Evolutionary conservation across 2,113 vertebrate genomes (phyloP).

Genomic region (Vulpes lagopus): DNA sequence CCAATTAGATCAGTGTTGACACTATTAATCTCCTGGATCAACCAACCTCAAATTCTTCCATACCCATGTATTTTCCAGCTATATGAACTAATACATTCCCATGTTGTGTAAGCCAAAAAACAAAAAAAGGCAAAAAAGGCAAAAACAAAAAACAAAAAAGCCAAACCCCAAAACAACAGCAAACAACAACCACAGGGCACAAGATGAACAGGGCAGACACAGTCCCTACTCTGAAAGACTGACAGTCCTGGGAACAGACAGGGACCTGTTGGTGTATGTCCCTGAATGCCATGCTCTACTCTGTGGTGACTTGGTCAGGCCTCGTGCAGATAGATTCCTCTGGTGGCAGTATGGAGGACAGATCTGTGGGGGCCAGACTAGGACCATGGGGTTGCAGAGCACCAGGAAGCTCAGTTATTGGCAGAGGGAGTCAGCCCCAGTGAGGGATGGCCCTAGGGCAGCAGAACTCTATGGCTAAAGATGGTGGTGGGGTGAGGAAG

Average conservation of each 20-base stretch:
- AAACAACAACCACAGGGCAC: background rate
- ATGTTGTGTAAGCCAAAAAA: background rate
- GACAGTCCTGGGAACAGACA: background rate
- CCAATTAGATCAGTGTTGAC: background rate
- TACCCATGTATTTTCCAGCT: background rate
- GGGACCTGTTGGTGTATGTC: background rate
- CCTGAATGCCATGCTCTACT: background rate
- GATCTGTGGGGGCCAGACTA: background rate
- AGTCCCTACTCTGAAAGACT: background rate
- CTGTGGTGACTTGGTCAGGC: background rate
- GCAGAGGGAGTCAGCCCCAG: background rate
- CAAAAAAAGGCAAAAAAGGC: background rate
- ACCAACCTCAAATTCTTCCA: background rate
- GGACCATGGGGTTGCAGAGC: background rate
- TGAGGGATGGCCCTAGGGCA: background rate
- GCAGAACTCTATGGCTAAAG: background rate
- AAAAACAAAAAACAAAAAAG: background rate
- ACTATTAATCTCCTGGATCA: background rate
- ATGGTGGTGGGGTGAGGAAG: too few species aligned
- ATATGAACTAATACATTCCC: background rate
- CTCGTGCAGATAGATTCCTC: background rate
- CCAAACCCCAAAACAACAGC: too few species aligned
- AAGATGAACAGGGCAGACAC: background rate
- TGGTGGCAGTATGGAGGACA: background rate
- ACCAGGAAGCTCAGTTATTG: background rate